Evolutionary conservation across 2,113 vertebrate species (phyloP).

Genomic region (Lampris megalopsis): DNA sequence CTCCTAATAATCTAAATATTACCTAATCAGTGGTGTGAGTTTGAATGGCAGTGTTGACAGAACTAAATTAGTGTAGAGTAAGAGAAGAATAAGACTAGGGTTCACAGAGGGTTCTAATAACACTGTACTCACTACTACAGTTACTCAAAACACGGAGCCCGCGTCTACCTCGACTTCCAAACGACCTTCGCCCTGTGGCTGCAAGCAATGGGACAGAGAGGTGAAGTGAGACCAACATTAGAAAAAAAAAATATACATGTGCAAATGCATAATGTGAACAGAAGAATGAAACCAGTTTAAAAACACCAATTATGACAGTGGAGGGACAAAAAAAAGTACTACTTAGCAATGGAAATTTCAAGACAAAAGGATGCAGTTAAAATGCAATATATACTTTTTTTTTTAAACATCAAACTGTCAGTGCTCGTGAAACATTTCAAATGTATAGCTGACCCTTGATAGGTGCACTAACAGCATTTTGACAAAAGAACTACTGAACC

Average conservation of each 20-base stretch:
- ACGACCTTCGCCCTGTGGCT: constrained; percentile 92
- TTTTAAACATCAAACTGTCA: neutral
- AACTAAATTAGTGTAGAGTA: constrained; percentile 43
- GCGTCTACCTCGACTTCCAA: constrained; percentile 96
- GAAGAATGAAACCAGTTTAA: constrained; percentile 30
- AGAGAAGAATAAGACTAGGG: constrained; percentile 60
- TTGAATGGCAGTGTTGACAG: constrained; percentile 43
- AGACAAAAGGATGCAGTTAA: neutral
- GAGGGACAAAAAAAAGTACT: constrained; percentile 25
- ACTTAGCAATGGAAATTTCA: constrained; percentile 9
- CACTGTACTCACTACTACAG: constrained; percentile 88
- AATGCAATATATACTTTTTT: neutral
- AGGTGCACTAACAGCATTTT: neutral
- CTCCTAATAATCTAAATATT: neutral
- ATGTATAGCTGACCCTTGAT: constrained; percentile 43
- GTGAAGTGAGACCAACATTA: constrained; percentile 79
- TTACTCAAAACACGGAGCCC: constrained; percentile 84
- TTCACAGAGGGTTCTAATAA: constrained; percentile 75
- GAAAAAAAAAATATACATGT: constrained; percentile 37
- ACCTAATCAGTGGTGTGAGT: constrained; percentile 1
- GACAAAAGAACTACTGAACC: no score
- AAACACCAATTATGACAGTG: constrained; percentile 38
- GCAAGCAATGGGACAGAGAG: constrained; percentile 89
- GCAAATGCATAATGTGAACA: constrained; percentile 57
- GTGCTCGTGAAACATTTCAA: constrained; percentile 12